Evolutionary conservation across 2,113 vertebrate species (phyloP).

Genomic region (Bombycilla garrulus): DNA sequence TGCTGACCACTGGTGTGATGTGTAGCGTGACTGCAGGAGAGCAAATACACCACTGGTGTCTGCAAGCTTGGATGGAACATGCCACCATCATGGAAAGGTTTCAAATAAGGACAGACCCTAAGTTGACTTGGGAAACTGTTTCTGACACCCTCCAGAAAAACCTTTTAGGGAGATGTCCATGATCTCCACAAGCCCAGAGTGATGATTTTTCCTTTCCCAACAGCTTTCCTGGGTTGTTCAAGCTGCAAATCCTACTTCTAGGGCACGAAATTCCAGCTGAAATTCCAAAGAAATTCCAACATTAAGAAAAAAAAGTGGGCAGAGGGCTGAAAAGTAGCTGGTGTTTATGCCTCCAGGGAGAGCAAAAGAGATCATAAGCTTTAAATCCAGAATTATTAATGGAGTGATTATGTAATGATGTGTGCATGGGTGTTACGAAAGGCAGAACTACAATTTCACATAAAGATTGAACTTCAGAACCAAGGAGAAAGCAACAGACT

Average conservation of each 20-base stretch:
- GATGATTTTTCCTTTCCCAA: neutral
- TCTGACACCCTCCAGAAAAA: neutral
- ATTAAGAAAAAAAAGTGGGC: neutral
- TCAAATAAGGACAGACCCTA: neutral
- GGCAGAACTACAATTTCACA: neutral
- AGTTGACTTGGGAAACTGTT: neutral
- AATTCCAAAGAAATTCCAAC: neutral
- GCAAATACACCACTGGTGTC: neutral
- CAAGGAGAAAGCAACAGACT: neutral
- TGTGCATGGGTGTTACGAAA: neutral
- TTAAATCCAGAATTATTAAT: neutral
- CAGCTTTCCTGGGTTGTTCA: neutral
- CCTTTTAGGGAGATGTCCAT: neutral
- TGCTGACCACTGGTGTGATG: fast-evolving
- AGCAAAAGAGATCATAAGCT: neutral
- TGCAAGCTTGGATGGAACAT: neutral
- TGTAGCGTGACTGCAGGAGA: fast-evolving
- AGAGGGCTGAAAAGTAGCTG: neutral
- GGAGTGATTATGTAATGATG: neutral
- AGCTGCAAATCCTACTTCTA: neutral
- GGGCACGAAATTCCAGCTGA: neutral
- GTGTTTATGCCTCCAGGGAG: neutral
- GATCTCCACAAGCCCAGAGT: neutral
- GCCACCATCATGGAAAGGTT: neutral
- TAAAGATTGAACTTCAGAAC: neutral